Evolutionary conservation across 2,113 vertebrate genomes (phyloP), one percentile per base, ranked within the genome.

Genomic region (Myocastor coypus): DNA sequence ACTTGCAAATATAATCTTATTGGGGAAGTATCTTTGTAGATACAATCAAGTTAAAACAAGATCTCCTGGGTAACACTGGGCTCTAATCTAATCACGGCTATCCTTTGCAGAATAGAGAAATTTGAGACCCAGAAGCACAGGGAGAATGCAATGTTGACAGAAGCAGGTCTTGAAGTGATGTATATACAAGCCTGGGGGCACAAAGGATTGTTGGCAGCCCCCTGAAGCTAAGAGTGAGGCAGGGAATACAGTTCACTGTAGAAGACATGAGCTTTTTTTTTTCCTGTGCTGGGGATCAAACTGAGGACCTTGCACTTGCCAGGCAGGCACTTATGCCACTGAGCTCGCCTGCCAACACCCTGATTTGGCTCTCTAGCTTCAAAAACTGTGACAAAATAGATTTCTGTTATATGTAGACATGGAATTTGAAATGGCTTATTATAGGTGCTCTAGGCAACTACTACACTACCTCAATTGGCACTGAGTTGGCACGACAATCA

Each of bases 351-450:
- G 16, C 68, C 40, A 83, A 78, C 14, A 55, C 19, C 40, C n/a
- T 75, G 66, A 61, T 69, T 55, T 69, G 83, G 75, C 4, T 34
- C 63, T 83, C 46, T 32, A 80, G 16, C 46, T 12, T 20, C 28
- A 17, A 34, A 22, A 80, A 52, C 3, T 52, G 17, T 32, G 17
- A 87, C 6, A 83, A 26, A 87, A 93, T 28, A 69, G 1, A 75
- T 73, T 75, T 92, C 46, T 92, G 12, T 52, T 96, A 68, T 57
- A 86, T 66, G 89, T 85, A 86, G 57, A 92, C 14, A 81, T 16
- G 19, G 37, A 73, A 59, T 68, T 89, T 86, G 26, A 68, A 94
- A 85, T 37, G 22, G 50, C 63, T 88, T 90, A 64, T 22, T 82
- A 32, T 1, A 3, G 50, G 17, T 24, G 46, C 34, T 12, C 20